These are phyloP conservation scores for Mesoclemmys tuberculata DNA, from an alignment of 2,113 vertebrate species.

Conservation along the genomic window DNA sequence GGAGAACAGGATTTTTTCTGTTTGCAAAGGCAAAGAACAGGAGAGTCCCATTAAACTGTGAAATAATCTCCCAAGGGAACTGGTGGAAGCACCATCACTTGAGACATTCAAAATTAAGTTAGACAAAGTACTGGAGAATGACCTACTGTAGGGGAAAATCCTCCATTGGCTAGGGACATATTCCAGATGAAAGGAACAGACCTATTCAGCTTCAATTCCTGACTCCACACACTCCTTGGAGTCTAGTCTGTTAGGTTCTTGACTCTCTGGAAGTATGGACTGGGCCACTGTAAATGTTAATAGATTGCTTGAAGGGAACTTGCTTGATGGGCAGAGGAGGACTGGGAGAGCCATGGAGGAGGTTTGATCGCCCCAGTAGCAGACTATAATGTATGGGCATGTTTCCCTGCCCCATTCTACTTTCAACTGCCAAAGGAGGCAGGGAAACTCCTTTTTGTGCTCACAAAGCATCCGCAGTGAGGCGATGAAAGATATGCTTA, in stretches of 20 bases:
- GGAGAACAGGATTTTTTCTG: neutral
- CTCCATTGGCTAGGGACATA: neutral
- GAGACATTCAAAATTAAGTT: neutral
- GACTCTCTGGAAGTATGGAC: neutral
- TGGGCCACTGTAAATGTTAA: neutral
- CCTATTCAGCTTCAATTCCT: neutral
- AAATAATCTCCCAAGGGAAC: neutral
- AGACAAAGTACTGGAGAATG: neutral
- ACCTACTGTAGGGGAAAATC: accelerated
- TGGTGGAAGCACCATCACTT: neutral
- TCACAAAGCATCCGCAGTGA: neutral
- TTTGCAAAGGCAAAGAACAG: neutral
- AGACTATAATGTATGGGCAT: neutral
- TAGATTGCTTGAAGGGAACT: neutral
- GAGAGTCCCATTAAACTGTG: neutral
- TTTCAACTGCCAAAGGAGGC: neutral
- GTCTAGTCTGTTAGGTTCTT: neutral
- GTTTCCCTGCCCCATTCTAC: neutral
- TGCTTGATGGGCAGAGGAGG: neutral
- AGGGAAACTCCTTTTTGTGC: neutral
- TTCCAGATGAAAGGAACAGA: neutral
- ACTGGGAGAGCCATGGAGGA: neutral
- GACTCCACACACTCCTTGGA: neutral
- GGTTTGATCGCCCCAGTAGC: neutral
- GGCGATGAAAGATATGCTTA: neutral